A percentile compares a stretch with the other conserved stretches of the same genome.
phyloP scores from a whole-genome alignment of 2,888 invertebrate species.

The Cryptus viduatorius region DNA sequence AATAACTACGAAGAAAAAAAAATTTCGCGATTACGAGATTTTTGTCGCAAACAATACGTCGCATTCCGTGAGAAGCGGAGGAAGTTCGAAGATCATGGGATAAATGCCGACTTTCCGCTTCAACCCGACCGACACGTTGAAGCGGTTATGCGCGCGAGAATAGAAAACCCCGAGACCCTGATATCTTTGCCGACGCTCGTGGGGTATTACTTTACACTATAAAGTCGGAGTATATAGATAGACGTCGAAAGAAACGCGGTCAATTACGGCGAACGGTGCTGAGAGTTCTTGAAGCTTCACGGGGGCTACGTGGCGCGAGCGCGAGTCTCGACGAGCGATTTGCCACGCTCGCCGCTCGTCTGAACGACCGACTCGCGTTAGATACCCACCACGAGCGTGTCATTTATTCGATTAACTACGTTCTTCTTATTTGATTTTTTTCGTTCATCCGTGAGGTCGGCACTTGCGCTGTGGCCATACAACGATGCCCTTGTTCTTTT shows the following conservation, averaged over 20 bases:
- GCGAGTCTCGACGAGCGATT: constrained; percentile 66
- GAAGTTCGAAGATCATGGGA: constrained; percentile 1
- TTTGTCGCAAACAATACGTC: neutral
- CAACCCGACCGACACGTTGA: neutral
- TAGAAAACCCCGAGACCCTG: constrained; percentile 28
- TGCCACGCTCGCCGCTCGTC: constrained; percentile 66
- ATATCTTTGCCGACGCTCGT: constrained; percentile 11
- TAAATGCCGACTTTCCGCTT: constrained; percentile 1
- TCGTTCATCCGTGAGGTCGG: constrained; percentile 14
- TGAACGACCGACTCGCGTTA: constrained; percentile 56
- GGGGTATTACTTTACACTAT: constrained; percentile 28
- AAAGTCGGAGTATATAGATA: neutral
- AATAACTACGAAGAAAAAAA: neutral
- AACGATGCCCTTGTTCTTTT: constrained; percentile 41
- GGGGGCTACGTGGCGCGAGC: constrained; percentile 18
- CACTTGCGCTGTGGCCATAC: constrained; percentile 1
- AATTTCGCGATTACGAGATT: no score
- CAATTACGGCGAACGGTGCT: constrained; percentile 57
- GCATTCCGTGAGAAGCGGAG: constrained; percentile 6
- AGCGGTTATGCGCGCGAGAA: constrained; percentile 1
- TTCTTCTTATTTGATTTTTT: constrained; percentile 66
- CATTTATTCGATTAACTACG: constrained; percentile 79
- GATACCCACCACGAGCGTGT: constrained; percentile 75
- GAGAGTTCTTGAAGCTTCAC: constrained; percentile 34
- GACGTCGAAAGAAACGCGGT: constrained; percentile 56